Percentiles rank a stretch among this genome's conserved stretches.
Evolutionary conservation across 2,113 vertebrate species (phyloP).

Genomic region (Rhegmatorhina hoffmannsi): DNA sequence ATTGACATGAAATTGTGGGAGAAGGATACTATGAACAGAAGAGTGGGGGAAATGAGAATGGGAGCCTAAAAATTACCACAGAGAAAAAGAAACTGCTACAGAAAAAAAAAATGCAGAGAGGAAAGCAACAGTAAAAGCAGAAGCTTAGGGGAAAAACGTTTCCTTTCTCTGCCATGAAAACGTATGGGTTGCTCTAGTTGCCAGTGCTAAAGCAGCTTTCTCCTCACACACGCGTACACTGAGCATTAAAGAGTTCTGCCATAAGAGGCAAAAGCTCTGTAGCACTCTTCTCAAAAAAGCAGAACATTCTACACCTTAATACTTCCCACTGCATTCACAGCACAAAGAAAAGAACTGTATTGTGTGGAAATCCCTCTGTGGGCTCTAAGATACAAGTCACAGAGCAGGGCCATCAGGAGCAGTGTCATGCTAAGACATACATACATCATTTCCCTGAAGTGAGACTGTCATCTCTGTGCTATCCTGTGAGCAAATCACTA

Average conservation of each 20-base stretch:
- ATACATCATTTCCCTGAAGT: neutral
- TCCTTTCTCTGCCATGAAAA: neutral
- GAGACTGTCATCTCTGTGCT: neutral
- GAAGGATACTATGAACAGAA: neutral
- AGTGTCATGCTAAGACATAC: neutral
- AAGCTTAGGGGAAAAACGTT: neutral
- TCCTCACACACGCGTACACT: neutral
- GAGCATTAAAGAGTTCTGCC: neutral
- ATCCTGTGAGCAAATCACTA: neutral
- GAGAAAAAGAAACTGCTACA: neutral
- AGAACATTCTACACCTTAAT: neutral
- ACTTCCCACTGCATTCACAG: neutral
- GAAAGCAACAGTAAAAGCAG: neutral
- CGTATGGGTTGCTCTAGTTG: neutral
- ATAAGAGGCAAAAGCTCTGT: neutral
- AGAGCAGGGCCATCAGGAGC: neutral
- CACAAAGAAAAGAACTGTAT: neutral
- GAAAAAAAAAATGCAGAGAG: neutral
- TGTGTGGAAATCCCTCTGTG: neutral
- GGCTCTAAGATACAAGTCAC: neutral
- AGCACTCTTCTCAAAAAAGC: neutral
- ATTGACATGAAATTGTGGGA: neutral
- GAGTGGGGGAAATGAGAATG: neutral
- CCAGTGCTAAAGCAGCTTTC: neutral
- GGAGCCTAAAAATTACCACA: neutral